Evolutionary conservation across 2,113 vertebrate genomes (phyloP).

Genomic region (Lutjanus erythropterus): DNA sequence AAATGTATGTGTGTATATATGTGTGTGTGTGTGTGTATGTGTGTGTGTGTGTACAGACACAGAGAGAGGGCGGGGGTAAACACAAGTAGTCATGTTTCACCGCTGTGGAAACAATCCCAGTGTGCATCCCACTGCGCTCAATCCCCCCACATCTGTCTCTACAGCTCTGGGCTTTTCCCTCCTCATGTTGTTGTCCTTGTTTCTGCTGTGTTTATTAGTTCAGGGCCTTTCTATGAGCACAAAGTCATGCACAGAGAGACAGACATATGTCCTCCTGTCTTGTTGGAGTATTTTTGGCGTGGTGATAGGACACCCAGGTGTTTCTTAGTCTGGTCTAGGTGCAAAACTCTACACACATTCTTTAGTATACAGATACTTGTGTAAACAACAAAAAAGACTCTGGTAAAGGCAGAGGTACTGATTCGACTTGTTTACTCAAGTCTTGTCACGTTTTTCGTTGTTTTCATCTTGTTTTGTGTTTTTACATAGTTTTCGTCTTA

Average conservation of each 20-base stretch:
- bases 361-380: too few relatives aligned
- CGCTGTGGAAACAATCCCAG: conserved; percentile 35
- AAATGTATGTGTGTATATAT: conserved; percentile 26
- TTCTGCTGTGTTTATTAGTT: conserved; percentile 24
- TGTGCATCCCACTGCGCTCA: conserved; percentile 36
- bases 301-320: conserved; percentile 25
- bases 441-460: too few relatives aligned
- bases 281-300: not conserved
- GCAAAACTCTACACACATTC: too few relatives aligned
- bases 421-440: too few relatives aligned
- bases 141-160: conserved; percentile 16
- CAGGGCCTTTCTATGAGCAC: not conserved
- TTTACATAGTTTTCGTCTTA: too few relatives aligned
- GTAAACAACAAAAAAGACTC: too few relatives aligned
- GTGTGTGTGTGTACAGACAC: conserved; percentile 15
- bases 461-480: too few relatives aligned
- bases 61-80: conserved; percentile 31
- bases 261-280: not conserved
- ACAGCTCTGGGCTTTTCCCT: not conserved
- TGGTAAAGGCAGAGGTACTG: too few relatives aligned
- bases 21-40: conserved; percentile 34
- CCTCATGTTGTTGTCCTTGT: conserved; percentile 35
- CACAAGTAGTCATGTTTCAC: conserved; percentile 60
- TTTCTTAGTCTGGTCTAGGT: too few relatives aligned
- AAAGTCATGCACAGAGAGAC: conserved; percentile 17